Conservation (phyloP, 2,113 vertebrate species). For the Numida meleagris region DNA sequence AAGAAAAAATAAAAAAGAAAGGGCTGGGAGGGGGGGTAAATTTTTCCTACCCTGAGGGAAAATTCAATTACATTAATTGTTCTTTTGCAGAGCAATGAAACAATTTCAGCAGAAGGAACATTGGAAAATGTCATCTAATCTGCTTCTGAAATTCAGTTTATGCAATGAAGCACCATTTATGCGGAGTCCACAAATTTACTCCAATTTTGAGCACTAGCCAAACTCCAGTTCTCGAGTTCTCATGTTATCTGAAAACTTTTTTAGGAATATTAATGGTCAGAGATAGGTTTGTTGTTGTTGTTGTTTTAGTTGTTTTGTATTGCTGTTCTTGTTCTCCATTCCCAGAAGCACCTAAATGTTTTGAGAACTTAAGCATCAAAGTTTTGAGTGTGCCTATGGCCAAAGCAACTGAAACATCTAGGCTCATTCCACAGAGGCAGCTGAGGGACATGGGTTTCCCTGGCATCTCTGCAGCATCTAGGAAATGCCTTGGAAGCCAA, state of each 20-base stretch:
- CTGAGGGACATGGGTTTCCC: neutral
- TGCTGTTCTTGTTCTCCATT: neutral
- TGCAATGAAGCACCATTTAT: conserved; percentile 13
- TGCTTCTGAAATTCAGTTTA: conserved; percentile 18
- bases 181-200: neutral
- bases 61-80: conserved; percentile 52
- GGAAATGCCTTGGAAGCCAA: neutral
- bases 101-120: conserved; percentile 43
- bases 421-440: neutral
- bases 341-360: neutral
- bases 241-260: neutral
- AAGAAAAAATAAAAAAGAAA: conserved; percentile 37
- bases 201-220: neutral
- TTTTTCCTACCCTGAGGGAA: conserved; percentile 62
- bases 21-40: neutral
- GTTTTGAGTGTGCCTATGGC: neutral
- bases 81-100: conserved; percentile 48
- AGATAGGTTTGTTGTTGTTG: neutral
- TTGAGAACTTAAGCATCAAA: neutral
- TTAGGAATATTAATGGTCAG: neutral
- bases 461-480: neutral
- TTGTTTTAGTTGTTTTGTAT: neutral
- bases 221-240: neutral
- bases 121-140: conserved; percentile 32
- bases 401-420: neutral